A percentile compares a stretch with the other conserved stretches of the same genome.
Conservation (phyloP, 2,888 invertebrate species). For the Meganola albula region DNA sequence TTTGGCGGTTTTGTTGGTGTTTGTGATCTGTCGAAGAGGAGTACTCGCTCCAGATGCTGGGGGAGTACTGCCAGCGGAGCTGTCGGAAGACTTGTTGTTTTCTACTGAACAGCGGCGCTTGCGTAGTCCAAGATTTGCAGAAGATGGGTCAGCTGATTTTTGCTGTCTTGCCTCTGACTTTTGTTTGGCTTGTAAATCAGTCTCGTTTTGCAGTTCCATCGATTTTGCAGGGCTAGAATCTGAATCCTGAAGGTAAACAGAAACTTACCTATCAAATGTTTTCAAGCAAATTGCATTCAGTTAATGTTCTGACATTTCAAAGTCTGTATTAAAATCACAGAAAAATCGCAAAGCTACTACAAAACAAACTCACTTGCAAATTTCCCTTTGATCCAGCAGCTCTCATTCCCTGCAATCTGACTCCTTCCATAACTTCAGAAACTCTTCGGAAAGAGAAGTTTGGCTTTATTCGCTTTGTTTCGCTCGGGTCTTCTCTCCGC, state of each 20-base stretch:
- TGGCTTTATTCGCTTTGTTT: slow-evolving; percentile 44
- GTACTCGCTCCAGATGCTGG: slow-evolving; percentile 78
- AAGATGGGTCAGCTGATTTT: slow-evolving; percentile 45
- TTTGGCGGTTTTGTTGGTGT: slow-evolving; percentile 49
- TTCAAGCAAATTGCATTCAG: no score
- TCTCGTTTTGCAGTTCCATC: slow-evolving; percentile 53
- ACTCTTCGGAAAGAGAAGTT: slow-evolving; percentile 72
- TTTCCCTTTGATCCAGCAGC: slow-evolving; percentile 53
- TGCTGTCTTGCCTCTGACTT: slow-evolving; percentile 56
- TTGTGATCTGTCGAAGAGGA: slow-evolving; percentile 62
- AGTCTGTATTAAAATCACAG: neutral
- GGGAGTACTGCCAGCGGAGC: slow-evolving; percentile 79
- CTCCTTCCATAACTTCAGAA: slow-evolving; percentile 75
- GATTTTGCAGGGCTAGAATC: slow-evolving; percentile 57
- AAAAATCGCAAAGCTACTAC: neutral
- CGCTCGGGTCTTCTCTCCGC: slow-evolving; percentile 38
- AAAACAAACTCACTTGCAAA: slow-evolving; percentile 37
- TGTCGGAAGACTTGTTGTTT: slow-evolving; percentile 78
- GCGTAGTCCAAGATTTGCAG: slow-evolving; percentile 73
- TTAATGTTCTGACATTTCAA: no score
- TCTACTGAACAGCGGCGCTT: slow-evolving; percentile 79
- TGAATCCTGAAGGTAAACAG: slow-evolving; percentile 43
- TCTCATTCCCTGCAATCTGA: slow-evolving; percentile 63
- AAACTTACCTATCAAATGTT: neutral
- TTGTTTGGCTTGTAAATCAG: slow-evolving; percentile 60